A percentile compares a stretch with the other conserved stretches of the same genome.
Evolutionary conservation across 2,113 vertebrate species (phyloP).

Genomic region (Cephalopterus ornatus): DNA sequence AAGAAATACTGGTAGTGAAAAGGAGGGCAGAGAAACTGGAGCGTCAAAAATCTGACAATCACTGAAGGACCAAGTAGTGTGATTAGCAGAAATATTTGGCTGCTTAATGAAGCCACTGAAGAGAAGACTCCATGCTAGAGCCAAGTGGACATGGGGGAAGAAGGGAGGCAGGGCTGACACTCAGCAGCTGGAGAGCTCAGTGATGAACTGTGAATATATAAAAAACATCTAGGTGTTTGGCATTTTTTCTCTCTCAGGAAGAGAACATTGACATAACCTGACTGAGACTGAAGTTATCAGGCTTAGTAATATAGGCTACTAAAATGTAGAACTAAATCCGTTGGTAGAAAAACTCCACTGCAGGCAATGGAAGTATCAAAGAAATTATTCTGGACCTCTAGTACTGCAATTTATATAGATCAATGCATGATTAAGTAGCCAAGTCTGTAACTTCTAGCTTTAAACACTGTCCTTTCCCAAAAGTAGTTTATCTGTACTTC

Average conservation of each 20-base stretch:
- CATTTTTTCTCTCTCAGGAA: background rate
- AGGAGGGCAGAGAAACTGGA: constrained; percentile 40
- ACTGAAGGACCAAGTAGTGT: background rate
- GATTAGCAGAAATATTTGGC: background rate
- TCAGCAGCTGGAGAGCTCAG: background rate
- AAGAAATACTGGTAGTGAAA: background rate
- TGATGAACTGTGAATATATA: background rate
- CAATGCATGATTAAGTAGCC: background rate
- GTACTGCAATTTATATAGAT: background rate
- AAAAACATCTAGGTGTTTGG: background rate
- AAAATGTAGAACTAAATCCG: background rate
- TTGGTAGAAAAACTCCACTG: background rate
- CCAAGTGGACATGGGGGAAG: background rate
- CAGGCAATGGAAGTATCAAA: background rate
- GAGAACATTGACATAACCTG: background rate
- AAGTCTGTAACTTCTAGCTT: background rate
- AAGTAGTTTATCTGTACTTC: background rate
- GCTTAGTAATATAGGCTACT: background rate
- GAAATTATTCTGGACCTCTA: background rate
- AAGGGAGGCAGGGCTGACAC: background rate
- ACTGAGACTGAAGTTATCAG: background rate
- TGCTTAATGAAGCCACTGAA: background rate
- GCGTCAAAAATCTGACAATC: constrained; percentile 6
- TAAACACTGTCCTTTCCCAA: background rate
- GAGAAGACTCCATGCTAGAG: background rate